A percentile compares a stretch with the other conserved stretches of the same genome.
Evolutionary conservation across 2,888 invertebrate species (phyloP).

Genomic region (Bruchidius siliquastri): DNA sequence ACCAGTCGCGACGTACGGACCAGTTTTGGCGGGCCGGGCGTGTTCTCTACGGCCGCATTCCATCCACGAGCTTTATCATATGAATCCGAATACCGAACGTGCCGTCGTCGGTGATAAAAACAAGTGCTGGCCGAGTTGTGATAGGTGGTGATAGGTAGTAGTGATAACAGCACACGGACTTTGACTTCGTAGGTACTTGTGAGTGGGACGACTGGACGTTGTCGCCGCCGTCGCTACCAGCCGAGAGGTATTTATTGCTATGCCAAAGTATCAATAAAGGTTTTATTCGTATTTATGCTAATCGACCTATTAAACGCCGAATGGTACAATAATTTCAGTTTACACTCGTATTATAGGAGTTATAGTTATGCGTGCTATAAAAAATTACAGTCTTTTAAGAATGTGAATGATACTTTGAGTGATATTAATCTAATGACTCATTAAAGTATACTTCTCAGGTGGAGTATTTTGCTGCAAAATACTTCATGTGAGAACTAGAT

Average conservation of each 20-base stretch:
- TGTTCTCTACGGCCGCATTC: not conserved
- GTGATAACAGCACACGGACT: not conserved
- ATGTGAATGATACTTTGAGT: too few relatives aligned
- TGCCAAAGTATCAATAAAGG: not conserved
- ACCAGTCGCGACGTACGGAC: not conserved
- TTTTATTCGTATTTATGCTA: not conserved
- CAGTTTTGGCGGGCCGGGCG: conserved; percentile 7
- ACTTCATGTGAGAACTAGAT: too few relatives aligned
- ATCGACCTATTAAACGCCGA: not conserved
- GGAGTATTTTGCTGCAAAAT: too few relatives aligned
- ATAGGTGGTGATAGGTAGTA: not conserved
- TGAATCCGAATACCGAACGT: not conserved
- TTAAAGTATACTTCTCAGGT: too few relatives aligned
- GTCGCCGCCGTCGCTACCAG: not conserved
- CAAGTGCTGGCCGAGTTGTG: not conserved
- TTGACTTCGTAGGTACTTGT: not conserved
- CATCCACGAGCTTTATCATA: not conserved
- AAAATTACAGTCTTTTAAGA: not conserved
- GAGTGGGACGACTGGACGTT: not conserved
- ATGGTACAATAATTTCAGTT: not conserved
- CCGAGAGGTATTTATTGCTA: not conserved
- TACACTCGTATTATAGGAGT: not conserved
- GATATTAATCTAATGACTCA: too few relatives aligned
- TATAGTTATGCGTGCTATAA: not conserved
- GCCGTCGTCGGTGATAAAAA: not conserved